Percentiles rank a stretch among this genome's conserved stretches.
phyloP scores from a whole-genome alignment of 2,888 invertebrate genomes.

The Itoplectis maculator region DNA sequence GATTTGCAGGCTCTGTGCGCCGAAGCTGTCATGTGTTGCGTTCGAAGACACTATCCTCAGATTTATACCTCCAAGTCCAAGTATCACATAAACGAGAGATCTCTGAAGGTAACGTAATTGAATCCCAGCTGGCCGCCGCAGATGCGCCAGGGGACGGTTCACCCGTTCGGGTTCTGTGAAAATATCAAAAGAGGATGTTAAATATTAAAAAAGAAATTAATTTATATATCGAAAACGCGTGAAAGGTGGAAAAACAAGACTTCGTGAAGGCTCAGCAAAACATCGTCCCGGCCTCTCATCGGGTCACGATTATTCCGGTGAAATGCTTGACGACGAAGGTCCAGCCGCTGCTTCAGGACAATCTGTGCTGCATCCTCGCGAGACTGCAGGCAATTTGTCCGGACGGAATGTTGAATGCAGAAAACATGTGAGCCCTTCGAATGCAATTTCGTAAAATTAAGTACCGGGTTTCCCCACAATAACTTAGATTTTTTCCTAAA shows the following conservation, averaged over 20 bases:
- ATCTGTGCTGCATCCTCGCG: constrained; percentile 84
- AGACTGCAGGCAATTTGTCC: constrained; percentile 86
- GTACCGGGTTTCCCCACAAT: not conserved
- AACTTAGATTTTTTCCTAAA: too few species aligned
- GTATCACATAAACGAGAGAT: constrained; percentile 87
- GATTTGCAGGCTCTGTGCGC: constrained; percentile 88
- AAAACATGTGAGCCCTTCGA: constrained; percentile 82
- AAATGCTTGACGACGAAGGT: constrained; percentile 86
- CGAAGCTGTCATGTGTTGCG: constrained; percentile 87
- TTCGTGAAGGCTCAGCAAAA: constrained; percentile 86
- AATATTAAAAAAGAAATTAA: not conserved
- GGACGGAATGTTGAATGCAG: constrained; percentile 84
- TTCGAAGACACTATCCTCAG: constrained; percentile 87
- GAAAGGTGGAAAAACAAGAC: constrained; percentile 86
- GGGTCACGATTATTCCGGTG: constrained; percentile 86
- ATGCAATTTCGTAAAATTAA: not conserved
- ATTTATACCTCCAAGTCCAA: constrained; percentile 87
- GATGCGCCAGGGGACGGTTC: too few species aligned
- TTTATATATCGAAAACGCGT: constrained; percentile 28
- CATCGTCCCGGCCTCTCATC: constrained; percentile 89
- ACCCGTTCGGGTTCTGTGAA: not conserved
- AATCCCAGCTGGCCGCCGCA: not conserved
- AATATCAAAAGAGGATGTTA: too few species aligned
- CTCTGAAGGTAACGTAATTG: constrained; percentile 84
- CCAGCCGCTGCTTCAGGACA: constrained; percentile 87